These are phyloP conservation scores for Prinia subflava DNA, from an alignment of 2,113 vertebrate genomes.

Conservation along the genomic window DNA sequence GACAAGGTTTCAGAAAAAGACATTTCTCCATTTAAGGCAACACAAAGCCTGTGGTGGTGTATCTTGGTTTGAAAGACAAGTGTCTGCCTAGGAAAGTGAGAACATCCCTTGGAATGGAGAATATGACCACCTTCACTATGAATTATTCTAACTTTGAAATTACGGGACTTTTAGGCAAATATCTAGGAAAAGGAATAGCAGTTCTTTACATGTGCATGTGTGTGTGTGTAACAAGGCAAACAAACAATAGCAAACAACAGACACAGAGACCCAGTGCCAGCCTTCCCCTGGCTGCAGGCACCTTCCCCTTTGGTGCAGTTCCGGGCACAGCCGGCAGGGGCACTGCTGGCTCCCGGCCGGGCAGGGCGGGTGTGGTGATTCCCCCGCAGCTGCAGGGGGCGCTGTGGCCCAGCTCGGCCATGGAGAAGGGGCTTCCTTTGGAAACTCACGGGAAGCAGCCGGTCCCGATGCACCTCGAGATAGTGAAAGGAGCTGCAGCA, in stretches of 20 bases:
- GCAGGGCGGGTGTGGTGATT: neutral
- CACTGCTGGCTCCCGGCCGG: neutral
- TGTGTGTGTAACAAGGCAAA: neutral
- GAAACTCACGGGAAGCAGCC: neutral
- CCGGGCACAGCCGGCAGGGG: neutral
- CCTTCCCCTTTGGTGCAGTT: neutral
- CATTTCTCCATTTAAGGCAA: neutral
- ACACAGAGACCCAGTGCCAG: neutral
- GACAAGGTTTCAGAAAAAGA: neutral
- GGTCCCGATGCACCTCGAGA: neutral
- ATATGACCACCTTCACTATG: fast-evolving
- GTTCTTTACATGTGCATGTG: neutral
- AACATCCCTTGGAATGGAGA: fast-evolving
- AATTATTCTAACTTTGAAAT: neutral
- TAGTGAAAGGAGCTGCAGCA: neutral
- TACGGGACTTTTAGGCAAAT: fast-evolving
- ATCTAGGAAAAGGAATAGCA: neutral
- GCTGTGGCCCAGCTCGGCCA: neutral
- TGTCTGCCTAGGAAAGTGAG: fast-evolving
- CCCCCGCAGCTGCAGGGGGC: neutral
- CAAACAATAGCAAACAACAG: neutral
- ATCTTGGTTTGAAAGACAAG: neutral
- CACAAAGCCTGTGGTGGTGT: neutral
- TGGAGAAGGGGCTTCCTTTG: neutral
- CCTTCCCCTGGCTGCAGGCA: neutral